A percentile compares a stretch with the other conserved stretches of the same genome.
phyloP scores from a whole-genome alignment of 92 coral and sea anemone species.

The Phymanthus crucifer region DNA sequence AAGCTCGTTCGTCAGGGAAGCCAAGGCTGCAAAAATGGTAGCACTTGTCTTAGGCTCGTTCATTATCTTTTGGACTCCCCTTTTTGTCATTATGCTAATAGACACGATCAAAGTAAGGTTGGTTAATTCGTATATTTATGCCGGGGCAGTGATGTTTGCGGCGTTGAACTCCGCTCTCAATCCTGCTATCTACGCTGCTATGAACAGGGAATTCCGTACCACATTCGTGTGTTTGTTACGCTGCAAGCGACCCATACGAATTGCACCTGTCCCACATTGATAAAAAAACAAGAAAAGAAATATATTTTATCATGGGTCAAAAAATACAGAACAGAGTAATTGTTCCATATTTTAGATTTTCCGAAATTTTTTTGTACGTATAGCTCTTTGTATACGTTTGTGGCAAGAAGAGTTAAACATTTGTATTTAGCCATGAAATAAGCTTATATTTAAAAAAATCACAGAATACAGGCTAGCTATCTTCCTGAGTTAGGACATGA shows the following conservation, averaged over 20 bases:
- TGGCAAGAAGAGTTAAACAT: no score
- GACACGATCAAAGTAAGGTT: constrained; percentile 53
- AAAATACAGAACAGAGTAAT: neutral
- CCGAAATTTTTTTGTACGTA: no score
- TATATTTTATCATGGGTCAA: neutral
- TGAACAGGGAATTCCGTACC: constrained; percentile 84
- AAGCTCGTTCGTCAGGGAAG: constrained; percentile 71
- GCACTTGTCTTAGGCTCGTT: constrained; percentile 84
- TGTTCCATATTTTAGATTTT: neutral
- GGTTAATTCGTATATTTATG: constrained; percentile 83
- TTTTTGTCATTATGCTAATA: constrained; percentile 77
- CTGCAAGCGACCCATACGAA: constrained; percentile 42
- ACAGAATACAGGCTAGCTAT: neutral
- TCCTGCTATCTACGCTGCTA: constrained; percentile 86
- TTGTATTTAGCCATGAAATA: neutral
- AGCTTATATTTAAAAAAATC: neutral
- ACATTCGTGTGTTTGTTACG: constrained; percentile 69
- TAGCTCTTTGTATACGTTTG: neutral
- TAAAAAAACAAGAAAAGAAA: neutral
- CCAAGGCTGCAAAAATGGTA: constrained; percentile 94
- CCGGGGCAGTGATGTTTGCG: constrained; percentile 89
- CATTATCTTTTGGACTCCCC: constrained; percentile 78
- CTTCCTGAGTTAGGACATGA: neutral
- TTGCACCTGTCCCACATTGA: constrained; percentile 45
- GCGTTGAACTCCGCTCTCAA: constrained; percentile 86